Evolutionary conservation across 2,797 vertebrate species (phyloP), one percentile per base, ranked within the genome.

Genomic region (Poecilia wingei): DNA sequence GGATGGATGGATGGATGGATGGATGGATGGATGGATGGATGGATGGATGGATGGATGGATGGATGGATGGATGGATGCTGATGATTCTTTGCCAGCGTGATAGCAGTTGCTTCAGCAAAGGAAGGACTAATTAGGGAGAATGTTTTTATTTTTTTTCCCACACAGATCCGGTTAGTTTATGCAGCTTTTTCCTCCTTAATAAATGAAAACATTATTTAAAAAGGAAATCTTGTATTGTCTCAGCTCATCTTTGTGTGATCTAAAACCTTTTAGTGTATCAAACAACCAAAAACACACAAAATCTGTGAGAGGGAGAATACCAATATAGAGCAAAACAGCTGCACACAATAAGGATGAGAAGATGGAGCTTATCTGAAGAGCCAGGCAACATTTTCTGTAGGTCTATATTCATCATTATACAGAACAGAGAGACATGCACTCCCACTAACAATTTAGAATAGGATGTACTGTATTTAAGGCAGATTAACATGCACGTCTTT

Each of bases 371-470:
- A 69, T 41, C 66, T 69, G 39, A 14, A 43, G 36, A 68, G 10
- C 66, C 66, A 68, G 66, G 10, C 66, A 61, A 41, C 39, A 25
- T 68, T 69, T 69, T 69, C 39, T 43, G 3, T 22, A 25, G 18
- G 33, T 66, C 36, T 41, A 12, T 3, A 69, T 69, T 41, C 66
- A 3, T 45, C 22, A 13, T n/a, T 69, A n/a, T 69, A 45, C 39
- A 69, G 25, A 69, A n/a, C 66, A 69, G 68, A 70, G 41, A 70
- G 25, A 70, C 41, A 70, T 70, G 68, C 68, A 70, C 68, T 70
- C 68, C 68, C 41, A 70, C 68, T 45, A n/a, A 25, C 41, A n/a
- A 70, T 45, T 70, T 70, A 46, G 25, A 45, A 70, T 25, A 28
- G 25, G 41, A 70, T 22, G 22, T 28, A 70, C 41, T 45, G 6